A percentile compares a stretch with the other conserved stretches of the same genome.
phyloP scores from a whole-genome alignment of 1,140 invertebrate species.

The Mizuhopecten yessoensis region DNA sequence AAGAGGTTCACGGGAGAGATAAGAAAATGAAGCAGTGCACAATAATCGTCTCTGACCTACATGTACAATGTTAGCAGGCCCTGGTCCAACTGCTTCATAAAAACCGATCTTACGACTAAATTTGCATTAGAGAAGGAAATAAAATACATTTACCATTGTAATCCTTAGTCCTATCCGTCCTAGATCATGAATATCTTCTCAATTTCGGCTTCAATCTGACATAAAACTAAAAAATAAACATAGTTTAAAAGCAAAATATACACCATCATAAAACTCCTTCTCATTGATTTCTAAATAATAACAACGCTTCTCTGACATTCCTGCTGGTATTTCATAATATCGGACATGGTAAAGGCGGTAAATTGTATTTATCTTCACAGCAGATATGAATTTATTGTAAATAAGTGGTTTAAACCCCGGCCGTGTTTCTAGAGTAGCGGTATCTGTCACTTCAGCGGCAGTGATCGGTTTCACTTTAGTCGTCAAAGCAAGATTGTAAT shows the following conservation, averaged over 20 bases:
- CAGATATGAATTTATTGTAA: slow-evolving; percentile 7
- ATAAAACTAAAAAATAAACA: slow-evolving; percentile 19
- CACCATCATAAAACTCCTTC: background rate
- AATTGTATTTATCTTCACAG: background rate
- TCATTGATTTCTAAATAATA: slow-evolving; percentile 34
- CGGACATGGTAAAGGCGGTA: background rate
- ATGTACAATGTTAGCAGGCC: background rate
- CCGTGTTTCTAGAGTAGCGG: background rate
- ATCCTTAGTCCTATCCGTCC: background rate
- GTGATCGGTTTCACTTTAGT: background rate
- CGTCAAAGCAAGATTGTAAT: background rate
- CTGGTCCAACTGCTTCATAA: background rate
- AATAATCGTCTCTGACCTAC: background rate
- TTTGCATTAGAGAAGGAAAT: background rate
- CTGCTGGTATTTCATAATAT: background rate
- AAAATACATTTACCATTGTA: background rate
- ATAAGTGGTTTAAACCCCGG: slow-evolving; percentile 8
- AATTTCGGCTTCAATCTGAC: background rate
- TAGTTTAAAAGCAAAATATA: slow-evolving; percentile 29
- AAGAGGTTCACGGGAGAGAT: background rate
- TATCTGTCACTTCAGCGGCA: background rate
- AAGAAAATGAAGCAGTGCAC: background rate
- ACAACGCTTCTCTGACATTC: background rate
- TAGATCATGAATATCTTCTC: background rate
- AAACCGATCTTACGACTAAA: background rate